phyloP scores from a whole-genome alignment of 1,140 invertebrate species.

The Ganaspis sp. region DNA sequence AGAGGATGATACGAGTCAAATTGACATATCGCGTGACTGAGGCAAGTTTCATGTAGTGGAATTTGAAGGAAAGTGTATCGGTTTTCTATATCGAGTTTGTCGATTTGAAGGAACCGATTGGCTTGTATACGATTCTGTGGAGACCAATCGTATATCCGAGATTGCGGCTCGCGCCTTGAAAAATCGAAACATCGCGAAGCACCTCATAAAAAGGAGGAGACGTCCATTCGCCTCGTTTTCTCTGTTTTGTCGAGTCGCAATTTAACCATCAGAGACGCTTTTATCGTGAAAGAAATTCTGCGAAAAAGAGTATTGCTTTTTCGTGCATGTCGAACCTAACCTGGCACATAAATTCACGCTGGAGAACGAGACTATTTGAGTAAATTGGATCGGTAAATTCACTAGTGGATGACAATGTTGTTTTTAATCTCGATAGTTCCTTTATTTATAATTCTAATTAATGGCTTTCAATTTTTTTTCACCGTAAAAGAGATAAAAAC shows the following conservation, averaged over 20 bases:
- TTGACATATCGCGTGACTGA: constrained; percentile 9
- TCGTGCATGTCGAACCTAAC: constrained; percentile 14
- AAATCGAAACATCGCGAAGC: constrained; percentile 50
- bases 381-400: constrained; percentile 3
- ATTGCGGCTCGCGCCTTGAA: constrained; percentile 45
- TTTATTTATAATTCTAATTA: constrained; percentile 15
- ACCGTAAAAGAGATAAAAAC: not conserved
- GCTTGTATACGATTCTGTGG: constrained; percentile 35
- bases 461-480: not conserved
- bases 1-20: not conserved
- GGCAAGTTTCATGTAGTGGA: not conserved
- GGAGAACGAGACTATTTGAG: constrained; percentile 7
- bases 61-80: constrained; percentile 16
- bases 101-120: constrained; percentile 35
- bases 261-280: constrained; percentile 30
- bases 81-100: constrained; percentile 16
- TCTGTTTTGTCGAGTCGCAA: constrained; percentile 28
- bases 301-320: constrained; percentile 24
- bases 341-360: constrained; percentile 17
- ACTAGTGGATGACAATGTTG: constrained; percentile 8
- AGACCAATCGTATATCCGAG: constrained; percentile 41
- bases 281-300: constrained; percentile 25
- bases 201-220: constrained; percentile 50
- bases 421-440: constrained; percentile 1
- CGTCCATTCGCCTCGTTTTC: constrained; percentile 37